Conservation (phyloP, 92 coral and sea anemone species). For the Parazoanthus swiftii region DNA sequence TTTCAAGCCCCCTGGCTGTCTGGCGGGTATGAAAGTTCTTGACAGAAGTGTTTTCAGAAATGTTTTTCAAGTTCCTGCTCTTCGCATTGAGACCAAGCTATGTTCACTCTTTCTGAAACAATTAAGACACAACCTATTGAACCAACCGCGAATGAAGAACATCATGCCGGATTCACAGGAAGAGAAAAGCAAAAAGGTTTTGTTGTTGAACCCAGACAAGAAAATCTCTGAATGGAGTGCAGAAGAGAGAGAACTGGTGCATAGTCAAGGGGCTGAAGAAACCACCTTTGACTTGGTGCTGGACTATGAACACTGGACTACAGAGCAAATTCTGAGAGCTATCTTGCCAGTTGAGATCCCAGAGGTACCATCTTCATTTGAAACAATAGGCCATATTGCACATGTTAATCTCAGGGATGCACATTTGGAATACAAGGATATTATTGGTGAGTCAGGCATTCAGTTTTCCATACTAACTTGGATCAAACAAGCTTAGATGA, state of each 20-base stretch:
- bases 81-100: constrained; percentile 82
- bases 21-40: constrained; percentile 61
- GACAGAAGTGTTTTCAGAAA: constrained; percentile 66
- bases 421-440: constrained; percentile 70
- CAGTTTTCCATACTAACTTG: neutral
- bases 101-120: constrained; percentile 78
- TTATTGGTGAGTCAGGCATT: constrained; percentile 70
- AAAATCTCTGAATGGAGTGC: constrained; percentile 46
- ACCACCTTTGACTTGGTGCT: constrained; percentile 61
- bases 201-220: constrained; percentile 70
- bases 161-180: constrained; percentile 67
- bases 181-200: constrained; percentile 57
- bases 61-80: constrained; percentile 73
- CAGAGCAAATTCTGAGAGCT: constrained; percentile 85
- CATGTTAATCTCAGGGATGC: constrained; percentile 88
- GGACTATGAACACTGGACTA: constrained; percentile 84
- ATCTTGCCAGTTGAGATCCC: constrained; percentile 75
- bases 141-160: constrained; percentile 80
- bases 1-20: constrained; percentile 6
- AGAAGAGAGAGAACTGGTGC: constrained; percentile 59
- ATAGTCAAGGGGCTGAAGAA: constrained; percentile 60
- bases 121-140: constrained; percentile 69
- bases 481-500: neutral
- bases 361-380: constrained; percentile 92
- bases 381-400: constrained; percentile 96